Evolutionary conservation across 2,888 invertebrate species (phyloP).

Genomic region (Cremastobaeus sp.): DNA sequence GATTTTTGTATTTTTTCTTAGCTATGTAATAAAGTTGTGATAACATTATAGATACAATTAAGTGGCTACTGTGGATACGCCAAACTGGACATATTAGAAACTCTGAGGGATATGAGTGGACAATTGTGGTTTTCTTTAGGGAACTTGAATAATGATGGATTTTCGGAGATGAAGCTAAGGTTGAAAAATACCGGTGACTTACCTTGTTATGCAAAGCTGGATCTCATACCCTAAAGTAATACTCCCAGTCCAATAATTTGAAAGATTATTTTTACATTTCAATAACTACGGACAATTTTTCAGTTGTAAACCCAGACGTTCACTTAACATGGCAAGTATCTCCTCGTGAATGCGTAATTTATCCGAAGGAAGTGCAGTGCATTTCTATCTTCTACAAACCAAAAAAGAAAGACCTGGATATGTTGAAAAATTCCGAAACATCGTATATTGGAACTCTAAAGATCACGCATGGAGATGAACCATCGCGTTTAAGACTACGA

Average conservation of each 20-base stretch:
- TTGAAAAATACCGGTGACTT: slow-evolving; percentile 81
- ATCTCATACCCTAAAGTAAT: slow-evolving; percentile 74
- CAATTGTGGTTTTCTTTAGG: slow-evolving; percentile 82
- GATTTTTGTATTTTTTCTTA: too few species aligned
- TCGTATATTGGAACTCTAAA: slow-evolving; percentile 79
- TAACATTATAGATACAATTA: slow-evolving; percentile 75
- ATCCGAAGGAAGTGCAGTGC: slow-evolving; percentile 75
- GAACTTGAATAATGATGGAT: slow-evolving; percentile 78
- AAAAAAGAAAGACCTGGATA: slow-evolving; percentile 78
- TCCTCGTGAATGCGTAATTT: slow-evolving; percentile 78
- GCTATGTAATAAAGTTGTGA: slow-evolving; percentile 4
- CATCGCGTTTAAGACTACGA: slow-evolving; percentile 77
- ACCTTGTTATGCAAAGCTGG: slow-evolving; percentile 79
- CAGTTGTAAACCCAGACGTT: slow-evolving; percentile 73
- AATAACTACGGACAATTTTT: slow-evolving; percentile 10
- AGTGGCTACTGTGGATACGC: slow-evolving; percentile 82
- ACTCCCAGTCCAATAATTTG: too few species aligned
- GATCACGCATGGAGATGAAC: slow-evolving; percentile 80
- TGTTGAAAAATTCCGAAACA: slow-evolving; percentile 72
- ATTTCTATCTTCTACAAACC: slow-evolving; percentile 78
- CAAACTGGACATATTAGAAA: slow-evolving; percentile 79
- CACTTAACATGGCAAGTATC: slow-evolving; percentile 74
- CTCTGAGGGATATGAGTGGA: slow-evolving; percentile 81
- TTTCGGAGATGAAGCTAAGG: slow-evolving; percentile 78
- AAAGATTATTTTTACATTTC: background rate